Conservation (phyloP, 2,113 vertebrate genomes). For the Petromus typicus region DNA sequence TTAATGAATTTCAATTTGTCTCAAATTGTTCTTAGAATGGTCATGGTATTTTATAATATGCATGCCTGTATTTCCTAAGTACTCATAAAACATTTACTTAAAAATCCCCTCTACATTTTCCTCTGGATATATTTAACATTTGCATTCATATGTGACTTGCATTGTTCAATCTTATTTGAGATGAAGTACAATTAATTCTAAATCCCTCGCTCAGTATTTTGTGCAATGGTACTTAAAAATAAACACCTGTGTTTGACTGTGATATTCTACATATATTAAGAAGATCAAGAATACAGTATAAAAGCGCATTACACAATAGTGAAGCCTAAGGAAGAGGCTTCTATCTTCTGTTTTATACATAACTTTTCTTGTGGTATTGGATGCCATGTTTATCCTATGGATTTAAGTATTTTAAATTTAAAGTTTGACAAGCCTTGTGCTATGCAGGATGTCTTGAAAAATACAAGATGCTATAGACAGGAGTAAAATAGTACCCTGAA, state of each 20-base stretch:
- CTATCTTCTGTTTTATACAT: neutral
- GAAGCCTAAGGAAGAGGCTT: neutral
- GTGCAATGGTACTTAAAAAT: neutral
- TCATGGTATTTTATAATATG: constrained; percentile 12
- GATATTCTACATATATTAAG: neutral
- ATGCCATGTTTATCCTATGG: neutral
- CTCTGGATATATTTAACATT: constrained; percentile 47
- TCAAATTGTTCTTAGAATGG: constrained; percentile 27
- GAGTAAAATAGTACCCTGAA: neutral
- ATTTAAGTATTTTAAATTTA: neutral
- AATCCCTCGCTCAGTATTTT: neutral
- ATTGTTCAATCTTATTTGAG: neutral
- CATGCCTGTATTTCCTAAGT: constrained; percentile 35
- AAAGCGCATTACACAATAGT: neutral
- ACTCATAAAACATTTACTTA: constrained; percentile 41
- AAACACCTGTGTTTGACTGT: neutral
- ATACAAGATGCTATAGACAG: neutral
- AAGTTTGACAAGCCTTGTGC: neutral
- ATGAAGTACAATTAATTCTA: neutral
- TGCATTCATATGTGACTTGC: neutral
- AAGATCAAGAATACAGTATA: neutral
- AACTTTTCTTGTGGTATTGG: neutral
- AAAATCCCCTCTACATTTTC: neutral
- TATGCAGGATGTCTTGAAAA: neutral
- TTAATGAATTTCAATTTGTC: constrained; percentile 56